A percentile compares a stretch with the other conserved stretches of the same genome.
These are phyloP conservation scores for Cotesia vestalis DNA, from an alignment of 1,140 invertebrate genomes.

Conservation along the genomic window DNA sequence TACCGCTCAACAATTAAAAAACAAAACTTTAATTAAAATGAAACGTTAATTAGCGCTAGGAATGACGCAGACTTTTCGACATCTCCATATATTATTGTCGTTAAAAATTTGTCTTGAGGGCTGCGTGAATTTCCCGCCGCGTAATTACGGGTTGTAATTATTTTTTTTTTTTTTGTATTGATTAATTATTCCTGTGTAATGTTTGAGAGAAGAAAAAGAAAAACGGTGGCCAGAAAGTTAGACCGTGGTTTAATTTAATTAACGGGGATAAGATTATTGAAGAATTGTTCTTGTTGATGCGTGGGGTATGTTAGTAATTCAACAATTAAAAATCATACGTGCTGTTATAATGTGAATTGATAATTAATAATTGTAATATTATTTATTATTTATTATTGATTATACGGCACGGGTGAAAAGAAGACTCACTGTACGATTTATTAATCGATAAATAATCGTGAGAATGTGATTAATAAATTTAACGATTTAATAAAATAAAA, in stretches of 20 bases:
- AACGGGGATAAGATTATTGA: not conserved
- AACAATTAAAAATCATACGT: constrained; percentile 1
- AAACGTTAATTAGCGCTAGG: constrained; percentile 19
- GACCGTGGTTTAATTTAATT: not conserved
- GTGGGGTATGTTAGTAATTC: constrained; percentile 15
- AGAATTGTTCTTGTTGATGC: constrained; percentile 3
- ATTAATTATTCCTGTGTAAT: not conserved
- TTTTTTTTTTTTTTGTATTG: not conserved
- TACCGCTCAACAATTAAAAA: not conserved
- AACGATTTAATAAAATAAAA: not conserved
- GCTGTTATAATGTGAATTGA: not conserved
- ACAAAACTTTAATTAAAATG: not conserved
- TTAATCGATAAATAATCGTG: constrained; percentile 9
- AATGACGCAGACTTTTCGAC: constrained; percentile 28
- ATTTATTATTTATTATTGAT: constrained; percentile 7
- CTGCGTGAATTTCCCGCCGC: constrained; percentile 28
- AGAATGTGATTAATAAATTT: constrained; percentile 23
- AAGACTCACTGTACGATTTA: constrained; percentile 15
- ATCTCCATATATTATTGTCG: constrained; percentile 34
- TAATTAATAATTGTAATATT: not conserved
- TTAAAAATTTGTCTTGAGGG: constrained; percentile 31
- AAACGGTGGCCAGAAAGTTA: not conserved
- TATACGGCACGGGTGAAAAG: constrained; percentile 1
- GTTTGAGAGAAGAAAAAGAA: not conserved
- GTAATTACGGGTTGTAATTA: not conserved